Evolutionary conservation across 2,888 invertebrate species (phyloP).

Genomic region (Epinotia demarniana): DNA sequence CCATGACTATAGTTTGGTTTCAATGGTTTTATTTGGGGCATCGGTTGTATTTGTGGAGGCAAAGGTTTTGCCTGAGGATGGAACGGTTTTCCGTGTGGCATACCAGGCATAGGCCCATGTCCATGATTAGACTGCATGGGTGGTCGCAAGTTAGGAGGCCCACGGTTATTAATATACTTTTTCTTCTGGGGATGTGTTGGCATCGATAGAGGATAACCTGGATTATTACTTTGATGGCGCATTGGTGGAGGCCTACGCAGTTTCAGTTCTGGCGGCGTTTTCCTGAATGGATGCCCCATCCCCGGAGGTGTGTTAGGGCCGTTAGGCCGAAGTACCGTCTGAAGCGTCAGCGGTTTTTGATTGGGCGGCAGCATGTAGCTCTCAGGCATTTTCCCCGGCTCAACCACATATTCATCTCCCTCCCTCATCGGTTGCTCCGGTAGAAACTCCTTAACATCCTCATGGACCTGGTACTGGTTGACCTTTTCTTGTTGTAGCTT

Average conservation of each 20-base stretch:
- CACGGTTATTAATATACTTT: slow-evolving; percentile 59
- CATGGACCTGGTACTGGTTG: slow-evolving; percentile 71
- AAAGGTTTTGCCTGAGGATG: slow-evolving; percentile 57
- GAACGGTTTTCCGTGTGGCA: slow-evolving; percentile 71
- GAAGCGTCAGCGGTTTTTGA: slow-evolving; percentile 76
- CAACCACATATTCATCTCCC: slow-evolving; percentile 72
- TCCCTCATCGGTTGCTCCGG: slow-evolving; percentile 71
- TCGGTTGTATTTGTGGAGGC: slow-evolving; percentile 8
- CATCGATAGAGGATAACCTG: slow-evolving; percentile 70
- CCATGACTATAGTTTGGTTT: slow-evolving; percentile 51
- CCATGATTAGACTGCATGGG: slow-evolving; percentile 45
- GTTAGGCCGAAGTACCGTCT: slow-evolving; percentile 74
- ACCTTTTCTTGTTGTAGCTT: slow-evolving; percentile 50
- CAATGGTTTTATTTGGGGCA: slow-evolving; percentile 12
- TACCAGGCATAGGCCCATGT: slow-evolving; percentile 46
- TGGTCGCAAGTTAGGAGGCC: slow-evolving; percentile 61
- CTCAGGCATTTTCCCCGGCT: slow-evolving; percentile 65
- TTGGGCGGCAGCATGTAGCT: slow-evolving; percentile 70
- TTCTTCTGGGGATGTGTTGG: slow-evolving; percentile 61
- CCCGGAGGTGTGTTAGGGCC: slow-evolving; percentile 62
- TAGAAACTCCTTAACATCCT: slow-evolving; percentile 68
- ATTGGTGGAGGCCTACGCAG: slow-evolving; percentile 68
- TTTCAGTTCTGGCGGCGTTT: slow-evolving; percentile 78
- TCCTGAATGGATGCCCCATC: slow-evolving; percentile 70
- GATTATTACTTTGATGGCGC: slow-evolving; percentile 61